Percentiles rank a stretch among this genome's conserved stretches.
Evolutionary conservation across 2,797 vertebrate genomes (phyloP).

Genomic region (Coregonus sp.): DNA sequence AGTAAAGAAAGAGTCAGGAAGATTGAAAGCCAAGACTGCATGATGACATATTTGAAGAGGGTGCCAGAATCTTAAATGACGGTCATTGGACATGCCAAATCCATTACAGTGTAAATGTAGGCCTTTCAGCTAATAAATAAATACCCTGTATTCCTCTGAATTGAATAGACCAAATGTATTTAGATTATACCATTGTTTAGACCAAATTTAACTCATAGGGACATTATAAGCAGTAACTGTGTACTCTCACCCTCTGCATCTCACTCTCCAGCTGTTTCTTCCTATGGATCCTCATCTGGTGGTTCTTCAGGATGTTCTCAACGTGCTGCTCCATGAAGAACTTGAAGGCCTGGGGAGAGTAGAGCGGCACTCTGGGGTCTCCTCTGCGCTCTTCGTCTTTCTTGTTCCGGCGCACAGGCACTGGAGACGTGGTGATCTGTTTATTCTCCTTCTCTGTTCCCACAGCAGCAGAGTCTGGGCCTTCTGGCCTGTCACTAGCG

Average conservation of each 20-base stretch:
- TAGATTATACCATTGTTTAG: background rate
- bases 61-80: background rate
- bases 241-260: slow-evolving; percentile 92
- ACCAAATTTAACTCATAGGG: background rate
- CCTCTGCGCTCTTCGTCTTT: slow-evolving; percentile 91
- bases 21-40: slow-evolving; percentile 32
- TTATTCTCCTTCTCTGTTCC: slow-evolving; percentile 90
- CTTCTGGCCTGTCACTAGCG: slow-evolving; percentile 63
- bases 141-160: background rate
- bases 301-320: slow-evolving; percentile 96
- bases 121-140: background rate
- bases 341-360: slow-evolving; percentile 97
- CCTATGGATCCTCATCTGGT: slow-evolving; percentile 90
- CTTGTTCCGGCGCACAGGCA: slow-evolving; percentile 91
- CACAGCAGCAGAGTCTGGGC: slow-evolving; percentile 46
- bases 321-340: slow-evolving; percentile 99
- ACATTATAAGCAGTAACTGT: background rate
- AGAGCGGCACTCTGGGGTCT: slow-evolving; percentile 88
- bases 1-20: slow-evolving; percentile 22
- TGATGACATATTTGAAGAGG: background rate
- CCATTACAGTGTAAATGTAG: background rate
- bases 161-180: background rate
- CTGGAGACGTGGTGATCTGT: slow-evolving; percentile 95
- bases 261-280: slow-evolving; percentile 97
- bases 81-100: background rate